Base-by-base conservation (phyloP, 2,888 invertebrate genomes). In the Dorcus parallelipipedus region DNA sequence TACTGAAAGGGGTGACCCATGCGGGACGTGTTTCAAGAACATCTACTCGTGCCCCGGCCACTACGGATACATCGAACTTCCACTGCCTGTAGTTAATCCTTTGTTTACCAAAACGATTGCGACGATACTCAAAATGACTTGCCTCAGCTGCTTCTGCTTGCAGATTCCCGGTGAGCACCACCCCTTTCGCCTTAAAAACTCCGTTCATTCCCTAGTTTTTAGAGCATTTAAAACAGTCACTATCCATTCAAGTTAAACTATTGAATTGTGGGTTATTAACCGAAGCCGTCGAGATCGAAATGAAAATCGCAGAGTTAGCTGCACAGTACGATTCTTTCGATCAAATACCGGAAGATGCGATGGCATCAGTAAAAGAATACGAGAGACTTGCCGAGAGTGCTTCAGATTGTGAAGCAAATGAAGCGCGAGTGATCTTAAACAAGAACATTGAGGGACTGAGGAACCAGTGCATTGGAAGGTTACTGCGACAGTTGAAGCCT, bases 31-130 rank as follows among this genome's bases (percentile, higher is more conserved):
- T 73, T 82, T 84, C 8, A 83, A 86, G 64, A 83, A 82, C 14
- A 74, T 84, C 47, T 73, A 82, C 6, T 80, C 84, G 62, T 97
- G 97, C 73, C 86, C 90, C 0, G 99, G 99, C 0, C 99, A 99
- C 78, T 89, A 95, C 77, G 98, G 98, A 0, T 94, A 97, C 73
- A 95, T 99, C 62, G 90, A 91, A 65, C 80, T 99, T 1, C 93
- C 94, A 0, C 79, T 97, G 9, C 87, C 94, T 0, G 91, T 95
- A 0, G 88, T 93, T 57, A 97, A 98, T 81, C 97, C 98, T 0
- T 73, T 98, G 49, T 94, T 95, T 71, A 88, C 91, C 62, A 88
- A 87, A 71, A 82, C 86, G 38, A 81, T 97, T 14, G 84, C 83
- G 55, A 83, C 81, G 1, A 75, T 94, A 7, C 80, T 93, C 52